phyloP scores from a whole-genome alignment of 2,797 vertebrate genomes.

The Scolopax rusticola region DNA sequence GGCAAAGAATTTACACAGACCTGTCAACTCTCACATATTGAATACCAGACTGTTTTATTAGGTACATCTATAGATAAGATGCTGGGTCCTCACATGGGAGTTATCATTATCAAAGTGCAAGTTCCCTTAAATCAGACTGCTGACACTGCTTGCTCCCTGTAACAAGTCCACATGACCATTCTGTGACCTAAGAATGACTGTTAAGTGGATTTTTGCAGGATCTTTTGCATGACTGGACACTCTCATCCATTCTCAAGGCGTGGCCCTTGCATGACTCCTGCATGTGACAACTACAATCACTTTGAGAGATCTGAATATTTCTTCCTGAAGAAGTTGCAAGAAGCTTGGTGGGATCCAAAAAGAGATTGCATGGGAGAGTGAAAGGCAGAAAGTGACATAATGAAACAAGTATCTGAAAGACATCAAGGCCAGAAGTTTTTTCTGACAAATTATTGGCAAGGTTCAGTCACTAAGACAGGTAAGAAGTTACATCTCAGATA shows the following conservation, averaged over 20 bases:
- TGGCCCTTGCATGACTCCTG: rapidly evolving
- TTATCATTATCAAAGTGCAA: background rate
- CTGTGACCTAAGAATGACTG: background rate
- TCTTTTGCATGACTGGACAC: background rate
- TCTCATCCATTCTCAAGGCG: background rate
- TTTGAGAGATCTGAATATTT: background rate
- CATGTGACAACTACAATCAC: background rate
- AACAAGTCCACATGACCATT: background rate
- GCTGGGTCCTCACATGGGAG: background rate
- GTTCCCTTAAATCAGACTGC: background rate
- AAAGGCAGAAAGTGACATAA: background rate
- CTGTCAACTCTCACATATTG: background rate
- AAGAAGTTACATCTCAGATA: background rate
- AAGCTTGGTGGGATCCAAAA: background rate
- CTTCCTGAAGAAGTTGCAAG: background rate
- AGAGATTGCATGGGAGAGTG: rapidly evolving
- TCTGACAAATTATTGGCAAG: background rate
- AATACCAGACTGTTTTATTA: background rate
- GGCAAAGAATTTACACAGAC: background rate
- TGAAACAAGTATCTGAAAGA: background rate
- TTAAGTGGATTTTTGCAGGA: background rate
- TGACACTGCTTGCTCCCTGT: background rate
- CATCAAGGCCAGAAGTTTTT: background rate
- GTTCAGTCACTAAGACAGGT: background rate
- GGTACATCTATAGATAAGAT: background rate